Conservation (phyloP, 2,888 invertebrate species). For the Meteorus cinctellus region DNA sequence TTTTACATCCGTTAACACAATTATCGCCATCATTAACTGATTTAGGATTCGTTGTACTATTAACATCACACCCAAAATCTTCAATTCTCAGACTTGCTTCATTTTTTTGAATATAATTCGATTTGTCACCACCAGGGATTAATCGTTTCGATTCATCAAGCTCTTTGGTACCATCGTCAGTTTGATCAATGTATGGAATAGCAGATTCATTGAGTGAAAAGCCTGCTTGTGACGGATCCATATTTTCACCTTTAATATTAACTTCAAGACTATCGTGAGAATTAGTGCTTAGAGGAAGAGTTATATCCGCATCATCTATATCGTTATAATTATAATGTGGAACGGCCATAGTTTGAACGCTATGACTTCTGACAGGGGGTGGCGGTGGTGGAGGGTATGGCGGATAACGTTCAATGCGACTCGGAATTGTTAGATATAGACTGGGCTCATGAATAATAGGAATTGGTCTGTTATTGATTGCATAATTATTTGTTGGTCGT, state of each 20-base stretch:
- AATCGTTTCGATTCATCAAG: constrained; percentile 46
- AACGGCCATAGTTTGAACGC: constrained; percentile 22
- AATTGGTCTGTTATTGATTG: constrained; percentile 57
- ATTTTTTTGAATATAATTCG: not conserved
- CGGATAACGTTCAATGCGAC: constrained; percentile 59
- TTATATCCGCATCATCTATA: constrained; percentile 60
- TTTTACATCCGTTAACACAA: constrained; percentile 16
- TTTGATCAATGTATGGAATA: constrained; percentile 63
- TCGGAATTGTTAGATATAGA: constrained; percentile 63
- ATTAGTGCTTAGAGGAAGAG: constrained; percentile 55
- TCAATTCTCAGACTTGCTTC: constrained; percentile 31
- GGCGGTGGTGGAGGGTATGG: constrained; percentile 54
- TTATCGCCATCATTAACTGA: not conserved
- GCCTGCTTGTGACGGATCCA: constrained; percentile 14
- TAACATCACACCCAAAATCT: not conserved
- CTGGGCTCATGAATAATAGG: constrained; percentile 62
- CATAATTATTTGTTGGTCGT: constrained; percentile 52
- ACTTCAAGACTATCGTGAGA: constrained; percentile 53
- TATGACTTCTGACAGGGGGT: constrained; percentile 33
- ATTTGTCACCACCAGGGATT: constrained; percentile 31
- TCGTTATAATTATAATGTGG: constrained; percentile 58
- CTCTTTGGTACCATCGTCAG: constrained; percentile 47
- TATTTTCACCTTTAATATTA: constrained; percentile 1
- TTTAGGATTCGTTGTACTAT: not conserved
- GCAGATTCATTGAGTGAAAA: constrained; percentile 46